Evolutionary conservation across 2,888 invertebrate genomes (phyloP), one percentile per base, ranked within the genome.

Genomic region (Papilio gigon): DNA sequence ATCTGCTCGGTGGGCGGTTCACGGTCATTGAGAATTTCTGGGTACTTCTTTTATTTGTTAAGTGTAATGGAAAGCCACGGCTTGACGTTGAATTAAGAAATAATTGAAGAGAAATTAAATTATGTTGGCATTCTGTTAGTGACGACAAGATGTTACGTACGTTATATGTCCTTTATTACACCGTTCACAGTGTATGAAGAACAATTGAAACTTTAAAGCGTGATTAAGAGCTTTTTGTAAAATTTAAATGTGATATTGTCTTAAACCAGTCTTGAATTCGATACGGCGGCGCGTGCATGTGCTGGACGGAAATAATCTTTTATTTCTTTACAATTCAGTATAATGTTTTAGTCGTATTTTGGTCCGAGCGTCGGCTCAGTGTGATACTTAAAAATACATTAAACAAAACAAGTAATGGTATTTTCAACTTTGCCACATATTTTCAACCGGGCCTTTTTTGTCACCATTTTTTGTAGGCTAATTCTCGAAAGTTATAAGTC

Each of bases 1-100:
- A 83, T 86, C 83, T 80, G 85, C 27, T 75, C 78, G 78, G 75
- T 80, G 80, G 72, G 76, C 78, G 73, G 84, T 85, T 89, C 87
- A 88, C 72, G 89, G 88, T 76, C 86, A 82, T 78, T 79, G 75
- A 65, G 44, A 77, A 78, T 79, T 83, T 75, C 73, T 76, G 70
- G 71, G 75, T 77, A 73, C 76, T 75, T 76, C 74, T 70, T 71
- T 73, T 73, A 71, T 69, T 40, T 40, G 40, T 40, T 40, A 25
- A 25, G 35, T n/a, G 22, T 25, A 22, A 35, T 59, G 37, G 33
- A 56, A 37, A 35, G 59, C n/a, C 11, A 59, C 37, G 59, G 53
- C 14, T 50, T 27, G 27, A 53, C n/a, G 22, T 27, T 56, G 30
- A 30, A 17, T 30, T 56, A 56, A 56, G 27, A 37, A n/a, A 27